phyloP scores from a whole-genome alignment of 2,888 invertebrate genomes.

The Dascillus cervinus region DNA sequence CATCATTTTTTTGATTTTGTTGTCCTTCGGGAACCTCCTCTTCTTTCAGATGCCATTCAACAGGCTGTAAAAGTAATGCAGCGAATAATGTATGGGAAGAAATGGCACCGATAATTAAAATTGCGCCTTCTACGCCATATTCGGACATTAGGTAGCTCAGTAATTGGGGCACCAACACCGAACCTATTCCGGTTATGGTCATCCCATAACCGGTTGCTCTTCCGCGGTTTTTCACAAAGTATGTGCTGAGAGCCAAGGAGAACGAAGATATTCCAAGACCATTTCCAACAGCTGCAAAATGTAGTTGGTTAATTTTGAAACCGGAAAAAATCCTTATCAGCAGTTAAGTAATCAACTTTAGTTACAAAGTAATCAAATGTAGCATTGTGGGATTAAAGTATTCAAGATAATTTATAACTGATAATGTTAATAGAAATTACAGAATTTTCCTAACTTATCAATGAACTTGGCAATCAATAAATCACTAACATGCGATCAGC shows the following conservation, averaged over 20 bases:
- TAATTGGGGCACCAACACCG: conserved; percentile 57
- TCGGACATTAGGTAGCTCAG: conserved; percentile 49
- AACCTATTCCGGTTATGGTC: conserved; percentile 58
- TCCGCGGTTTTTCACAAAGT: conserved; percentile 8
- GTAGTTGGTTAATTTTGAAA: too few species aligned
- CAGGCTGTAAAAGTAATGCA: conserved; percentile 56
- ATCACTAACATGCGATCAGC: conserved; percentile 58
- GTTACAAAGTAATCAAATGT: too few species aligned
- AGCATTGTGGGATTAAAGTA: too few species aligned
- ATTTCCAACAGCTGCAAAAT: conserved; percentile 5
- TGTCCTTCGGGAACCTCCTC: conserved; percentile 12
- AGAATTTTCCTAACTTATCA: too few species aligned
- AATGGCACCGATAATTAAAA: conserved; percentile 54
- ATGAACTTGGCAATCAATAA: too few species aligned
- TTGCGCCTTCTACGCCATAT: conserved; percentile 54
- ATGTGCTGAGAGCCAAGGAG: conserved; percentile 9
- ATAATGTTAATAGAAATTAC: too few species aligned
- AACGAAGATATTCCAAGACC: conserved; percentile 10
- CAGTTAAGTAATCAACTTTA: too few species aligned
- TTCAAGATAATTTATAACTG: too few species aligned
- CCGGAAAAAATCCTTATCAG: too few species aligned
- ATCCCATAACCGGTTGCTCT: conserved; percentile 25
- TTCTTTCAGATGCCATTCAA: conserved; percentile 55
- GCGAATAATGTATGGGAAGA: conserved; percentile 54
- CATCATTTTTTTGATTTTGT: conserved; percentile 2